Conservation (phyloP, 2,113 vertebrate genomes). For the Syngnathus scovelli region DNA sequence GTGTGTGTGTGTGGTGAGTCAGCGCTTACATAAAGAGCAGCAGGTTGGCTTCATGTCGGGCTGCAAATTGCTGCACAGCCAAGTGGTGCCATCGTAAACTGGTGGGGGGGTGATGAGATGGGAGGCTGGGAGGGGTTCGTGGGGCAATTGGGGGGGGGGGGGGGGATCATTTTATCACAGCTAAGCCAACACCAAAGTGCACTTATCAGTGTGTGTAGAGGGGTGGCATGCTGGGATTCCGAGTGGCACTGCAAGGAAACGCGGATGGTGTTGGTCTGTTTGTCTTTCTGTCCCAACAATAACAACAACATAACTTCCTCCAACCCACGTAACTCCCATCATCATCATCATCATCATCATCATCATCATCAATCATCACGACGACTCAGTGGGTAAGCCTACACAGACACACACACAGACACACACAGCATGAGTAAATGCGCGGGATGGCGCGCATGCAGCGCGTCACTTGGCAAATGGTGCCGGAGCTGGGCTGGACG, state of each 20-base stretch:
- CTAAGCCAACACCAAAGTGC: not conserved
- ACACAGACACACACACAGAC: constrained; percentile 17
- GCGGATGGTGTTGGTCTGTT: constrained; percentile 39
- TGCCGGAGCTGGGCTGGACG: too few species aligned
- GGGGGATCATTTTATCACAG: too few species aligned
- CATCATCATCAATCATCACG: not conserved
- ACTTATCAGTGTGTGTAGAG: not conserved
- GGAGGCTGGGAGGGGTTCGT: too few species aligned
- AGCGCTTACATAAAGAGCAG: constrained; percentile 7
- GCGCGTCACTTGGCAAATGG: too few species aligned
- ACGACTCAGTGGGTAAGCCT: not conserved
- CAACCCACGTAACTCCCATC: not conserved
- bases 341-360: not conserved
- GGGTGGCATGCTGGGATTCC: constrained; percentile 23
- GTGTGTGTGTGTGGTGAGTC: not conserved
- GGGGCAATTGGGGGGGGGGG: too few species aligned
- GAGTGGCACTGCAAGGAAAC: constrained; percentile 19
- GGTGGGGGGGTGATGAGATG: not conserved
- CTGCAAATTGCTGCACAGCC: constrained; percentile 1
- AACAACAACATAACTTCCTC: not conserved
- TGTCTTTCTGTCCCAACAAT: constrained; percentile 9
- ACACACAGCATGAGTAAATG: constrained; percentile 31
- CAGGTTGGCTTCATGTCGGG: constrained; percentile 3
- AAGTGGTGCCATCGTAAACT: not conserved
- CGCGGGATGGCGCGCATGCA: too few species aligned